phyloP scores from a whole-genome alignment of 92 coral and sea anemone species.

The Porites lobata region DNA sequence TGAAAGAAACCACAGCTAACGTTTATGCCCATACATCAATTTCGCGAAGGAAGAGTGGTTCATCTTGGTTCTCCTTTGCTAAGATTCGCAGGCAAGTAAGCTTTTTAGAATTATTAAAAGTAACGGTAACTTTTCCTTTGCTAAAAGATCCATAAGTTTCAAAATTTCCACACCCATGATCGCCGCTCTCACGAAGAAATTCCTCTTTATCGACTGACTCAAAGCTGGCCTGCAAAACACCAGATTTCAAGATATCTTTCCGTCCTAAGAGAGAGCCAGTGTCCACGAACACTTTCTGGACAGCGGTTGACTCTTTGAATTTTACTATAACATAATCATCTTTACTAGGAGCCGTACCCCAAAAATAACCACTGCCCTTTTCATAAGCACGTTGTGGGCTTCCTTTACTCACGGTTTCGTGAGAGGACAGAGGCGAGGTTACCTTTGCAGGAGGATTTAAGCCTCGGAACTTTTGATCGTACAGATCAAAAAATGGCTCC shows the following conservation, averaged over 20 bases:
- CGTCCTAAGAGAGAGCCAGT: conserved; percentile 16
- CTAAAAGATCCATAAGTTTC: conserved; percentile 37
- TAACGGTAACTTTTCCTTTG: not conserved
- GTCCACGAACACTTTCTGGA: conserved; percentile 23
- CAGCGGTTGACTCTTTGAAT: not conserved
- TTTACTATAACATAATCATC: not conserved
- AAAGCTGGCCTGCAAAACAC: conserved; percentile 33
- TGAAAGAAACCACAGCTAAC: too few relatives aligned
- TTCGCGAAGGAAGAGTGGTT: too few relatives aligned
- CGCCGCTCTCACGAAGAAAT: not conserved
- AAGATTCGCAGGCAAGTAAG: conserved; percentile 56
- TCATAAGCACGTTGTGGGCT: not conserved
- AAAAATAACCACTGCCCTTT: not conserved
- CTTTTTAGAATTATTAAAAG: not conserved
- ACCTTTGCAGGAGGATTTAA: not conserved
- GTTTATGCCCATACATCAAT: too few relatives aligned
- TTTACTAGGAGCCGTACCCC: not conserved
- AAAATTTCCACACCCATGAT: conserved; percentile 38
- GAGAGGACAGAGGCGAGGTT: not conserved
- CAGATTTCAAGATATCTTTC: conserved; percentile 6
- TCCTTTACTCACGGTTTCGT: not conserved
- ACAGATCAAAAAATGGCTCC: not conserved
- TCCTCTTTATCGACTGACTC: not conserved
- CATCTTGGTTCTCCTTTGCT: not conserved
- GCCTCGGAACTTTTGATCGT: not conserved